Conservation (phyloP, 2,797 vertebrate genomes). For the Microctenopoma steveboyesi region DNA sequence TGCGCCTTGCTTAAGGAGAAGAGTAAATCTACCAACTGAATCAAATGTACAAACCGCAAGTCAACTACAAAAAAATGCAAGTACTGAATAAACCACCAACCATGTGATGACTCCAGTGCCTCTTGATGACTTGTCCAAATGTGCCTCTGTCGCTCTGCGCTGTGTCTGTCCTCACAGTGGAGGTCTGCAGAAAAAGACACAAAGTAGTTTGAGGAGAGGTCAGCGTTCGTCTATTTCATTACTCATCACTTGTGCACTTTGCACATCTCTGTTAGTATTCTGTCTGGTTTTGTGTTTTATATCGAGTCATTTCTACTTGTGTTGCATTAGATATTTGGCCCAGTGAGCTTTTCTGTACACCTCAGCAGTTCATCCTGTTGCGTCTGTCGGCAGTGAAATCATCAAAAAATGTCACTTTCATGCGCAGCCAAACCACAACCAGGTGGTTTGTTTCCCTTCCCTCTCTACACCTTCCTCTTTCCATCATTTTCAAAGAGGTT, state of each 20-base stretch:
- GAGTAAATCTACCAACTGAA: neutral
- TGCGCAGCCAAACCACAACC: too few species aligned
- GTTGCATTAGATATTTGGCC: too few species aligned
- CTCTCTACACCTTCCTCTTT: too few species aligned
- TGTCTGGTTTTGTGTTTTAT: neutral
- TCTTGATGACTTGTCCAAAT: neutral
- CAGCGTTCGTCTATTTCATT: too few species aligned
- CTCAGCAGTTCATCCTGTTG: too few species aligned
- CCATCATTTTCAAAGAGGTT: too few species aligned
- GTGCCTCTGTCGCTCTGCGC: neutral
- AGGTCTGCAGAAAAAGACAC: slow-evolving; percentile 57
- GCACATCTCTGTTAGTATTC: neutral
- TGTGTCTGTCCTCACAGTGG: slow-evolving; percentile 1
- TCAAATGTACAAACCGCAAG: neutral
- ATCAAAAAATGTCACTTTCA: too few species aligned
- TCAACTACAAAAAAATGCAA: neutral
- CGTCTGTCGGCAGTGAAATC: too few species aligned
- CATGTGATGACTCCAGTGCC: slow-evolving; percentile 19
- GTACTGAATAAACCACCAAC: slow-evolving; percentile 30
- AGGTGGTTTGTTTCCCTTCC: too few species aligned
- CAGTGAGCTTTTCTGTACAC: too few species aligned
- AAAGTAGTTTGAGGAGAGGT: too few species aligned
- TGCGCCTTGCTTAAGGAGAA: neutral
- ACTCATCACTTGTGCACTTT: neutral
- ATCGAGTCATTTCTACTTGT: too few species aligned